Evolutionary conservation across 2,797 vertebrate genomes (phyloP).

Genomic region (Meriones psammophilus): DNA sequence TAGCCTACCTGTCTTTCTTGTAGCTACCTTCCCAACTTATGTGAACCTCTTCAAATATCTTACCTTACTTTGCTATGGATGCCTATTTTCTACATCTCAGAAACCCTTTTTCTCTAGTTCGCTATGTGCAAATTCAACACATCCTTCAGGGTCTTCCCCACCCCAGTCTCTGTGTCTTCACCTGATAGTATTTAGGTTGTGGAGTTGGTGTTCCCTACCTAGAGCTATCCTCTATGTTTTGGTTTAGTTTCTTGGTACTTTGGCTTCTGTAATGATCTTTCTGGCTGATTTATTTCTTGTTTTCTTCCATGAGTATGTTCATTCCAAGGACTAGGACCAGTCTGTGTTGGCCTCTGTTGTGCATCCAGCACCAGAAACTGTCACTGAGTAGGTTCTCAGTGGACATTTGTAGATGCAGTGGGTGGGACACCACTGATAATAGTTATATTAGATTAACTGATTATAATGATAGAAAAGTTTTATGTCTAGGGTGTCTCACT

Average conservation of each 20-base stretch:
- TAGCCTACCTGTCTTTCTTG: not conserved
- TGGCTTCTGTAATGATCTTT: not conserved
- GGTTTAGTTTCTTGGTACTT: not conserved
- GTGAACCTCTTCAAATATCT: not conserved
- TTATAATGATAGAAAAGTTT: not conserved
- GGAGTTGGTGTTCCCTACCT: not conserved
- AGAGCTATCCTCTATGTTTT: not conserved
- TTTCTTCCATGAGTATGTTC: not conserved
- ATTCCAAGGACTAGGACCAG: rapidly evolving
- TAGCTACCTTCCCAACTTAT: not conserved
- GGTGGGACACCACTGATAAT: not conserved
- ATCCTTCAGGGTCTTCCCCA: not conserved
- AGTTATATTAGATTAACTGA: not conserved
- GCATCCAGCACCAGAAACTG: not conserved
- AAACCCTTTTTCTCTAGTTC: not conserved
- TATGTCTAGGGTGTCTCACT: not conserved
- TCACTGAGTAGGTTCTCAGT: not conserved
- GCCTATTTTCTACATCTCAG: not conserved
- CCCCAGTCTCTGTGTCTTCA: not conserved
- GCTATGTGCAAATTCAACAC: not conserved
- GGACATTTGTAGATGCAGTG: not conserved
- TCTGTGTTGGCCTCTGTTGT: not conserved
- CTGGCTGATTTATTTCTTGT: not conserved
- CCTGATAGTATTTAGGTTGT: not conserved
- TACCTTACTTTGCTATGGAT: not conserved